Evolutionary conservation across 2,113 vertebrate species (phyloP).

Genomic region (Lampris incognitus): DNA sequence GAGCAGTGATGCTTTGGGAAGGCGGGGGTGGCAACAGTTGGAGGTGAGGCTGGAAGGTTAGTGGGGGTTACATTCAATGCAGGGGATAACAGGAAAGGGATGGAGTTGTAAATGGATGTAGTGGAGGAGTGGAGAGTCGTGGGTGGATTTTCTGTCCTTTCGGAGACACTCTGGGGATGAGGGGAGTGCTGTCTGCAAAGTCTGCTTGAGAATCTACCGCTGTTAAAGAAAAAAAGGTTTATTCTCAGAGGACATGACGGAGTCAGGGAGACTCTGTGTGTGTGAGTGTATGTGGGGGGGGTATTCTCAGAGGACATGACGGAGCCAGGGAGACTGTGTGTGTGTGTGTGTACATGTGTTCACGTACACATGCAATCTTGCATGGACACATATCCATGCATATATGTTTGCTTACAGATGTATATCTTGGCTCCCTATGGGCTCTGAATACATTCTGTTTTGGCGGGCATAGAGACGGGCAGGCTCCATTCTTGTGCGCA

Average conservation of each 20-base stretch:
- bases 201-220: background rate
- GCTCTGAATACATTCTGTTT: slow-evolving; percentile 32
- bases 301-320: too few species aligned
- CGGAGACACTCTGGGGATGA: background rate
- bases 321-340: too few species aligned
- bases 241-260: background rate
- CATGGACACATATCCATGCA: too few species aligned
- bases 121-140: background rate
- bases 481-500: background rate
- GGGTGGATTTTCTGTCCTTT: background rate
- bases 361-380: background rate
- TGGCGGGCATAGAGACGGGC: background rate
- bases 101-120: background rate
- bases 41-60: too few species aligned
- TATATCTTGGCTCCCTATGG: background rate
- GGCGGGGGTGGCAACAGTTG: background rate
- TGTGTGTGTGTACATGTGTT: slow-evolving; percentile 9
- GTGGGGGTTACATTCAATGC: too few species aligned
- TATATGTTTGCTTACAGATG: background rate
- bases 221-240: background rate
- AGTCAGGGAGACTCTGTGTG: background rate
- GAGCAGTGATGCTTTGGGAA: background rate
- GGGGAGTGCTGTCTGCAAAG: background rate
- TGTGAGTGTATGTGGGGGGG: background rate
- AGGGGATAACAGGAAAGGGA: background rate